These are phyloP conservation scores for Ochotona curzoniae DNA, from an alignment of 2,113 vertebrate species.

Conservation along the genomic window DNA sequence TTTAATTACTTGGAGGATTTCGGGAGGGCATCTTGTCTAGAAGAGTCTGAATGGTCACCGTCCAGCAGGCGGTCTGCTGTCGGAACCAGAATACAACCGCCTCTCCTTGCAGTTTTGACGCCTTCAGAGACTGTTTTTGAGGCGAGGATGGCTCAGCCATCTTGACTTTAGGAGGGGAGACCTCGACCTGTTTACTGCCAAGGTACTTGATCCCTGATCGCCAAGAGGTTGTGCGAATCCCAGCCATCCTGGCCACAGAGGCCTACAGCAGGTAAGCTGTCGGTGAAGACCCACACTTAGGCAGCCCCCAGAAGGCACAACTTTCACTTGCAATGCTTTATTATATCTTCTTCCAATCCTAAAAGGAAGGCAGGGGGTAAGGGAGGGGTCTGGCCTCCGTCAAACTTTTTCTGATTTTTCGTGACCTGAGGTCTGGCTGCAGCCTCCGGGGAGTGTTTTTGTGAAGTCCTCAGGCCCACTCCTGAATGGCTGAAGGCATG, in stretches of 20 bases:
- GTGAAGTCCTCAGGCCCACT: slow-evolving; percentile 43
- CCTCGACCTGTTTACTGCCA: slow-evolving; percentile 11
- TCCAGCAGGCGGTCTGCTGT: slow-evolving; percentile 14
- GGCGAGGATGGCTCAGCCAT: slow-evolving; percentile 56
- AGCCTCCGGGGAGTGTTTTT: background rate
- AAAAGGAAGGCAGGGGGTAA: background rate
- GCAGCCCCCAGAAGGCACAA: background rate
- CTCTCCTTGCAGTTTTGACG: slow-evolving; percentile 44
- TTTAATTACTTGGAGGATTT: slow-evolving; percentile 53
- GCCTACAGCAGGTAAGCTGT: slow-evolving; percentile 49
- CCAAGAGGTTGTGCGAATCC: background rate
- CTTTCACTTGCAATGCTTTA: slow-evolving; percentile 42
- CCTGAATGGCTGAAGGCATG: slow-evolving; percentile 68
- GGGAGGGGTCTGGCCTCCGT: background rate
- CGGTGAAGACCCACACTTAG: background rate
- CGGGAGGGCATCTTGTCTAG: background rate
- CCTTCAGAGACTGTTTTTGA: slow-evolving; percentile 59
- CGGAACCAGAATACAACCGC: slow-evolving; percentile 13
- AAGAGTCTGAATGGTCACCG: background rate
- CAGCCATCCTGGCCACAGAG: background rate
- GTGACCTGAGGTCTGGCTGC: slow-evolving; percentile 67
- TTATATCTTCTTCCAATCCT: slow-evolving; percentile 30
- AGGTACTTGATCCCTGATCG: background rate
- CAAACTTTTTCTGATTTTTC: slow-evolving; percentile 74
- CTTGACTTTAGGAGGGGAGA: slow-evolving; percentile 22